A percentile compares a stretch with the other conserved stretches of the same genome.
phyloP scores from a whole-genome alignment of 2,888 invertebrate genomes.

The Leptura quadrifasciata region DNA sequence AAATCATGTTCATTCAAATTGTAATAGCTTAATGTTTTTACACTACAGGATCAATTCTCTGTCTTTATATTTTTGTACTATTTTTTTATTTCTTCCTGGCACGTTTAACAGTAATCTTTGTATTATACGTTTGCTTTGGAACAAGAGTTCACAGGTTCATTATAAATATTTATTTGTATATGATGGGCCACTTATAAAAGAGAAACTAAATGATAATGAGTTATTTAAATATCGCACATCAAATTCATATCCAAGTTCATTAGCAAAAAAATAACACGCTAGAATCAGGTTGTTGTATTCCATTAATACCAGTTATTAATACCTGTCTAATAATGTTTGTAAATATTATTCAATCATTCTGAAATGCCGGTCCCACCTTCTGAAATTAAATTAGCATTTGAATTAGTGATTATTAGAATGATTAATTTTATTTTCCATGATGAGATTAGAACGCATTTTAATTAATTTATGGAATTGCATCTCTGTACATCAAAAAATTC shows the following conservation, averaged over 20 bases:
- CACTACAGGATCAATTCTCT: too few species aligned
- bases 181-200: neutral
- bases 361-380: neutral
- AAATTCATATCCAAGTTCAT: neutral
- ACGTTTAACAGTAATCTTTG: too few species aligned
- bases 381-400: neutral
- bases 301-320: neutral
- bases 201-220: neutral
- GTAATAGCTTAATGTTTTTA: too few species aligned
- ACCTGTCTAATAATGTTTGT: neutral
- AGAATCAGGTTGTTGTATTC: neutral
- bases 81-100: too few species aligned
- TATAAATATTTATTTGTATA: too few species aligned
- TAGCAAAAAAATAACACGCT: neutral
- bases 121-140: too few species aligned
- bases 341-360: neutral
- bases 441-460: neutral
- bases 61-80: too few species aligned
- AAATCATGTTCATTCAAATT: too few species aligned
- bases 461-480: neutral
- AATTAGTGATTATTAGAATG: neutral
- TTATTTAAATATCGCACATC: neutral
- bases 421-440: neutral
- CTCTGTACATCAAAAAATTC: too few species aligned
- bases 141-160: too few species aligned